Evolutionary conservation across 2,888 invertebrate genomes (phyloP).

Genomic region (Platycheirus albimanus): DNA sequence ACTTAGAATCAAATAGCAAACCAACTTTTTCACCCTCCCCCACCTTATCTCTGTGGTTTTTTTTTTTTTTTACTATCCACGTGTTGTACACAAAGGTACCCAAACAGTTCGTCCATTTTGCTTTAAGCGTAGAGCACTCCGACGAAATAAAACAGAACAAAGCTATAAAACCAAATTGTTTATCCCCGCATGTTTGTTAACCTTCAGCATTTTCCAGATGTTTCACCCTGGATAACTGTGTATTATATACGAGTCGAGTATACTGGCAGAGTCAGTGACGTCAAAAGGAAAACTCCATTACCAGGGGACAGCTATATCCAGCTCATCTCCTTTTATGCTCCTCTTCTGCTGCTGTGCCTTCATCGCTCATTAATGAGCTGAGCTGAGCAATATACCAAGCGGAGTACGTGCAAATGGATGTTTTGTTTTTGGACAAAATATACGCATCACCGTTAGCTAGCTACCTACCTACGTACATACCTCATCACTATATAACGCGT

Average conservation of each 20-base stretch:
- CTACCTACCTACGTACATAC: no score
- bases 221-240: conserved; percentile 8
- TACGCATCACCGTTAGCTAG: conserved; percentile 14
- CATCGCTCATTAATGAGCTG: conserved; percentile 66
- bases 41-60: neutral
- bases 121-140: conserved; percentile 7
- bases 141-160: conserved; percentile 14
- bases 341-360: neutral
- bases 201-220: conserved; percentile 59
- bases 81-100: neutral
- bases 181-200: conserved; percentile 50
- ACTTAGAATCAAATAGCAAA: conserved; percentile 52
- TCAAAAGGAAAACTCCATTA: conserved; percentile 55
- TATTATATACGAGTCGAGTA: neutral
- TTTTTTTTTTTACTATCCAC: neutral
- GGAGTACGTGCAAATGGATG: conserved; percentile 55
- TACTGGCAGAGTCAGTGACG: conserved; percentile 39
- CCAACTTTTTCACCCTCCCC: no score
- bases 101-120: conserved; percentile 4
- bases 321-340: conserved; percentile 2
- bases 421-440: conserved; percentile 7
- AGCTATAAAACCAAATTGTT: conserved; percentile 59
- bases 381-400: conserved; percentile 27
- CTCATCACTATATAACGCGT: conserved; percentile 12
- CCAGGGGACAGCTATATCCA: conserved; percentile 39